Conservation (phyloP, 2,113 vertebrate species). For the Amblyopsis rosae region DNA sequence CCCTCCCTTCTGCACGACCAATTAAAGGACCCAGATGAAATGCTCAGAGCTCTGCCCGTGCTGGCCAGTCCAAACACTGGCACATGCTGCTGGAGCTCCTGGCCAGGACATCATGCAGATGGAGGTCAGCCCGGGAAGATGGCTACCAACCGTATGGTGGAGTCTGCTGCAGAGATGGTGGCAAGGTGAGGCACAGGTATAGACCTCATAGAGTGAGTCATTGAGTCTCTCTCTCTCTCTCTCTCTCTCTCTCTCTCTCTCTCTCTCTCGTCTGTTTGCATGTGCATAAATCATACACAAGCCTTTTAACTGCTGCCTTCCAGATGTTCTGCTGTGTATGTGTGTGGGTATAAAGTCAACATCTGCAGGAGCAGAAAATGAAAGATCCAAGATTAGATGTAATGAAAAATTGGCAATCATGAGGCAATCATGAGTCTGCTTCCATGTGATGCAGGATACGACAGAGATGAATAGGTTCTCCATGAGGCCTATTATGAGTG, state of each 20-base stretch:
- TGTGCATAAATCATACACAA: constrained; percentile 60
- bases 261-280: constrained; percentile 35
- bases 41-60: constrained; percentile 23
- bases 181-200: background rate
- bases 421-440: constrained; percentile 48
- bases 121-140: constrained; percentile 70
- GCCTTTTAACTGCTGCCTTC: constrained; percentile 27
- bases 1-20: constrained; percentile 11
- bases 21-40: constrained; percentile 70
- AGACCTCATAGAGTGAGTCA: no score
- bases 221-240: no score
- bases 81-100: constrained; percentile 72
- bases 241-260: background rate
- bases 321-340: constrained; percentile 54
- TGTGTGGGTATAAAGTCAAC: background rate
- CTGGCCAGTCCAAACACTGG: constrained; percentile 55
- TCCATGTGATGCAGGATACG: constrained; percentile 53
- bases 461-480: constrained; percentile 62
- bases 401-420: constrained; percentile 59
- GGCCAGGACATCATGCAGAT: constrained; percentile 77
- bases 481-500: constrained; percentile 46
- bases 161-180: background rate
- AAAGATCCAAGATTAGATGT: constrained; percentile 58
- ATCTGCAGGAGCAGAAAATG: constrained; percentile 41
- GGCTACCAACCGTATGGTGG: constrained; percentile 41